Evolutionary conservation across 2,113 vertebrate genomes (phyloP), one percentile per base, ranked within the genome.

Genomic region (Hyla sarda): DNA sequence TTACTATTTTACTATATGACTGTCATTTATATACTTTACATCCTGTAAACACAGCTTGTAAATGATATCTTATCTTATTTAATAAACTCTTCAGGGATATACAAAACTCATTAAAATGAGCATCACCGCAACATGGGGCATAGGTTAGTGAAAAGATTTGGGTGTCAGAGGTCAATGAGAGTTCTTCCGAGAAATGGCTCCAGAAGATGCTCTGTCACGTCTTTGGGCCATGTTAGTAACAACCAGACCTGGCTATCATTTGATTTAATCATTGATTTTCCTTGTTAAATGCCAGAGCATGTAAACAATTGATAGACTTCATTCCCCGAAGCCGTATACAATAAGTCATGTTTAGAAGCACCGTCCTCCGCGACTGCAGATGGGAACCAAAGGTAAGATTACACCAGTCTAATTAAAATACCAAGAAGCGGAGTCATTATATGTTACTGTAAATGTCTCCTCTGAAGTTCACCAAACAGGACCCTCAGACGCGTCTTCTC

Each of bases 201-300:
- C 48, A 79, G 48, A 69, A 48, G 75, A 58, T 79, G 62, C 48
- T 71, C 30, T 71, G 54, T 45, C 76, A 37, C 72, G 76, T 52
- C 75, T 71, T 71, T 28, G 80, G 84, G 84, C 62, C 23, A 1
- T 52, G 34, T 56, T 60, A 50, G 75, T 79, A 52, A 54, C 74
- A 60, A 30, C 32, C n/a, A 52, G 25, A 86, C 73, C 77, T 81
- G 77, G 84, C 48, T 81, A 56, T 72, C 76, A 86, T 62, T 72
- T 81, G 65, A 86, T 81, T 80, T 73, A 86, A 81, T 86, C 65
- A 81, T 81, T 71, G 78, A 79, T 37, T 69, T 72, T 72, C 50
- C 77, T 80, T 72, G 34, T 72, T 86, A 80, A 71, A 81, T 82
- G 54, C 77, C 78, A 62, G 77, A 86, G 65, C 85, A 58, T 86